phyloP scores from a whole-genome alignment of 2,888 invertebrate genomes.

The Poecilus cupreus region DNA sequence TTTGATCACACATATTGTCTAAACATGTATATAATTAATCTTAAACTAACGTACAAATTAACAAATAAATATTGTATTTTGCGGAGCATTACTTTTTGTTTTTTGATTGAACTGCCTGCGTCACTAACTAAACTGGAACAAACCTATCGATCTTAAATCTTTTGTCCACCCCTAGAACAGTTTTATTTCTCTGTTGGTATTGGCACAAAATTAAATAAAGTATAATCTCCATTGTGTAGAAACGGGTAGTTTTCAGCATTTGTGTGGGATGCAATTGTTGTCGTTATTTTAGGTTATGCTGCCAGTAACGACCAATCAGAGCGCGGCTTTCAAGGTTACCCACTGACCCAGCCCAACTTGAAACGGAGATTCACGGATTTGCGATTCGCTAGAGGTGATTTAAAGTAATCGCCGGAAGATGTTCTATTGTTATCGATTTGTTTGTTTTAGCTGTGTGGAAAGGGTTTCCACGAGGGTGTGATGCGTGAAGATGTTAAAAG shows the following conservation, averaged over 20 bases:
- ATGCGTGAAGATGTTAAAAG: not conserved
- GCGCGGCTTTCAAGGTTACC: slow-evolving; percentile 19
- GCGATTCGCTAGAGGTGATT: not conserved
- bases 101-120: too few relatives aligned
- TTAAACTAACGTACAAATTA: too few relatives aligned
- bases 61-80: too few relatives aligned
- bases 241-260: not conserved
- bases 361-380: not conserved
- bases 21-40: too few relatives aligned
- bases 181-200: too few relatives aligned
- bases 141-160: too few relatives aligned
- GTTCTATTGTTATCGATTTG: not conserved
- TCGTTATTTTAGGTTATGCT: not conserved
- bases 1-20: too few relatives aligned
- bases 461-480: not conserved
- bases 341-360: not conserved
- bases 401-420: not conserved
- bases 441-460: not conserved
- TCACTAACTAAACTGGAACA: too few relatives aligned
- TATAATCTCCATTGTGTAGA: not conserved
- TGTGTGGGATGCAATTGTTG: not conserved
- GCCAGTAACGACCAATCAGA: not conserved
- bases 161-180: too few relatives aligned
- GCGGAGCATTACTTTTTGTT: too few relatives aligned
- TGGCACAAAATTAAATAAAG: too few relatives aligned